A percentile compares a stretch with the other conserved stretches of the same genome.
Evolutionary conservation across 92 coral and sea anemone genomes (phyloP).

Genomic region (Epizoanthus illoricatus): DNA sequence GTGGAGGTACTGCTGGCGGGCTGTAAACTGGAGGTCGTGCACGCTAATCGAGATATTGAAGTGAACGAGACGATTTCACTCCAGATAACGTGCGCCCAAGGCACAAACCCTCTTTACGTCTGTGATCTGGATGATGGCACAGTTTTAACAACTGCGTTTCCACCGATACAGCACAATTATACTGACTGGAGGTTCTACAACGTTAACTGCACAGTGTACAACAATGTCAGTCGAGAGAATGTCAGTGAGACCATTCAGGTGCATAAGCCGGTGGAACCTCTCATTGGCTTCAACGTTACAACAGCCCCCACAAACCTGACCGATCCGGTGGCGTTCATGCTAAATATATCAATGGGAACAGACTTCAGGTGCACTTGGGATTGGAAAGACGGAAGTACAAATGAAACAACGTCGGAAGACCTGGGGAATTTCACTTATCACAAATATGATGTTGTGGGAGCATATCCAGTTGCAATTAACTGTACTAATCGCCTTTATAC

Average conservation of each 20-base stretch:
- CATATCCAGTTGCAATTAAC: constrained; percentile 50
- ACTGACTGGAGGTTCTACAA: constrained; percentile 53
- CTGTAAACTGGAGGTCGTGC: constrained; percentile 55
- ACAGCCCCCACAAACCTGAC: constrained; percentile 74
- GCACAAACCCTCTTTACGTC: constrained; percentile 63
- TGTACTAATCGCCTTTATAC: constrained; percentile 85
- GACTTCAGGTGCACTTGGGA: constrained; percentile 86
- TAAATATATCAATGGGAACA: constrained; percentile 76
- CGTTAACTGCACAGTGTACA: constrained; percentile 59
- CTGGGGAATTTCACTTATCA: constrained; percentile 66
- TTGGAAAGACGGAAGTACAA: constrained; percentile 55
- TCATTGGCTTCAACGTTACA: constrained; percentile 60
- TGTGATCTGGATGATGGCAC: constrained; percentile 80
- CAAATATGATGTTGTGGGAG: constrained; percentile 66
- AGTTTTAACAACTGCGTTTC: constrained; percentile 15
- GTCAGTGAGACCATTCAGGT: constrained; percentile 61
- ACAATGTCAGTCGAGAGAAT: constrained; percentile 80
- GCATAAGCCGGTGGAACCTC: constrained; percentile 81
- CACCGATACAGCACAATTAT: constrained; percentile 48
- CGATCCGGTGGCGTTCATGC: constrained; percentile 66
- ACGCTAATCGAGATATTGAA: constrained; percentile 79
- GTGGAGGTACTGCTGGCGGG: constrained; percentile 71
- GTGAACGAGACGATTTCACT: constrained; percentile 83
- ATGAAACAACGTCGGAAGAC: constrained; percentile 53
- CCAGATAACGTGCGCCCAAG: constrained; percentile 48